phyloP scores from a whole-genome alignment of 2,888 invertebrate species.

The Mechanitis mazaeus region DNA sequence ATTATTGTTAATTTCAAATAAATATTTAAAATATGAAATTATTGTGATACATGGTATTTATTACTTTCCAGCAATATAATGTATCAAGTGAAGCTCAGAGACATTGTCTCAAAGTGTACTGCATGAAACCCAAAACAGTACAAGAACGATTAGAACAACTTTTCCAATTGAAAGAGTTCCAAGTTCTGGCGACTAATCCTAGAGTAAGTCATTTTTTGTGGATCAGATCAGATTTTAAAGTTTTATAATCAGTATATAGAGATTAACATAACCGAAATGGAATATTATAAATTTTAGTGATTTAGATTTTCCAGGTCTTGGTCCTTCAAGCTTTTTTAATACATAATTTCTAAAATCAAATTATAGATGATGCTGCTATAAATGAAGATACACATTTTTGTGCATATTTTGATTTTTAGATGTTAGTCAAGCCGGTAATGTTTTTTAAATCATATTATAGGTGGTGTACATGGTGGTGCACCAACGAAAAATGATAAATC shows the following conservation, averaged over 20 bases:
- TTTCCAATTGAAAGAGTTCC: slow-evolving; percentile 76
- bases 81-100: slow-evolving; percentile 74
- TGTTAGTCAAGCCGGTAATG: no score
- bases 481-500: slow-evolving; percentile 57
- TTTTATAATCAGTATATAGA: no score
- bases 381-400: no score
- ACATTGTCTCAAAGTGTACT: slow-evolving; percentile 75
- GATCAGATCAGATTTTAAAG: neutral
- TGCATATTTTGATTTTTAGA: no score
- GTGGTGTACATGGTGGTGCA: slow-evolving; percentile 59
- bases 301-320: no score
- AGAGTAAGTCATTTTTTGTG: slow-evolving; percentile 54
- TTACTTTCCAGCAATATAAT: slow-evolving; percentile 64
- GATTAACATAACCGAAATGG: no score
- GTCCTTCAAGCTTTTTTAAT: no score
- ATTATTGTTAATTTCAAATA: neutral
- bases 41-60: neutral
- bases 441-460: slow-evolving; percentile 35
- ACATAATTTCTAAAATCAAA: no score
- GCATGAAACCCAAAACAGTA: slow-evolving; percentile 77
- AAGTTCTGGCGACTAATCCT: slow-evolving; percentile 77
- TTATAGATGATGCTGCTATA: no score
- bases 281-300: no score
- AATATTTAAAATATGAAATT: neutral
- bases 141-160: slow-evolving; percentile 75